phyloP scores from a whole-genome alignment of 2,888 invertebrate species.

The Pediacus dermestoides region DNA sequence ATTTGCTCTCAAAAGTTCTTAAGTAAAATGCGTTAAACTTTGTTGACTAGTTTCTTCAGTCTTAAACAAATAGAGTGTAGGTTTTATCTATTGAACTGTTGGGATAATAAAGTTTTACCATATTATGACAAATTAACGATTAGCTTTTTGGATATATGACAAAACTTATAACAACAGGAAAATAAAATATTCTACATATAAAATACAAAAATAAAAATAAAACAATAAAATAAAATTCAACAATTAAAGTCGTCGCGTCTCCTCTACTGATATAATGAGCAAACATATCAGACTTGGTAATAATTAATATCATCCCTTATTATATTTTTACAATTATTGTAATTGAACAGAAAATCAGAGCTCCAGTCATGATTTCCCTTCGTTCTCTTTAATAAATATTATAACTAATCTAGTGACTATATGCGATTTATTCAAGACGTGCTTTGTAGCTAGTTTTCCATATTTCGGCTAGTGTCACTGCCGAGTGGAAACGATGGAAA shows the following conservation, averaged over 20 bases:
- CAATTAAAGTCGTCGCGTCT: no score
- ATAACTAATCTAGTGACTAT: conserved; percentile 10
- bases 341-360: no score
- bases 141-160: conserved; percentile 19
- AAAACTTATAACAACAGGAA: conserved; percentile 21
- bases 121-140: conserved; percentile 24
- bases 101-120: conserved; percentile 10
- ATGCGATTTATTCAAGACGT: conserved; percentile 69
- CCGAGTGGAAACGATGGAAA: conserved; percentile 94
- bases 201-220: conserved; percentile 28
- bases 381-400: no score
- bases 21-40: conserved; percentile 7
- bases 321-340: no score
- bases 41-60: conserved; percentile 24
- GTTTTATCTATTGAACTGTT: conserved; percentile 9
- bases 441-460: conserved; percentile 96
- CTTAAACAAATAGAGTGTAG: conserved; percentile 20
- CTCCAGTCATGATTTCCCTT: no score
- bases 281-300: conserved; percentile 38
- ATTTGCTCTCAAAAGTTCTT: conserved; percentile 18
- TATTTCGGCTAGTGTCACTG: conserved; percentile 90
- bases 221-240: conserved; percentile 22
- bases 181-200: conserved; percentile 24
- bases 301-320: no score
- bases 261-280: conserved; percentile 33